A percentile compares a stretch with the other conserved stretches of the same genome.
Evolutionary conservation across 2,888 invertebrate genomes (phyloP).

Genomic region (Amblyteles armatorius): DNA sequence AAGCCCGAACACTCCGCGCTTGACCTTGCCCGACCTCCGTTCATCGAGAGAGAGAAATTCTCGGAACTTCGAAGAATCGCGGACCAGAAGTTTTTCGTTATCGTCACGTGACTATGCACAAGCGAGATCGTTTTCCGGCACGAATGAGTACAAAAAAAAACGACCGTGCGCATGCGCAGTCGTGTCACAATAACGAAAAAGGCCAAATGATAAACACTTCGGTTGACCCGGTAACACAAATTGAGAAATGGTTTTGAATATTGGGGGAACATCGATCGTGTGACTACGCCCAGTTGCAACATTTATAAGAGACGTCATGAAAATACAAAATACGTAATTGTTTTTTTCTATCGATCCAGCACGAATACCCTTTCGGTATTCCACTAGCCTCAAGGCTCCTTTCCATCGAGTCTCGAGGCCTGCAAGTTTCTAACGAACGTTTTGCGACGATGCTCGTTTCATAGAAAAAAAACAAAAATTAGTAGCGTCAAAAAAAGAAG

Average conservation of each 20-base stretch:
- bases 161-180: no score
- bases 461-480: no score
- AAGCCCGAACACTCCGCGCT: neutral
- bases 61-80: neutral
- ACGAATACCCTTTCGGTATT: no score
- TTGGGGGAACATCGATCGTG: neutral
- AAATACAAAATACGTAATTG: neutral
- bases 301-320: neutral
- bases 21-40: conserved; percentile 6
- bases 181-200: neutral
- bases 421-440: no score
- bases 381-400: no score
- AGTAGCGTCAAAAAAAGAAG: no score
- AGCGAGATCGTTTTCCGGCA: neutral
- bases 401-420: neutral
- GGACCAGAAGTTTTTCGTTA: neutral
- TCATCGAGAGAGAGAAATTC: neutral
- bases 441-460: no score
- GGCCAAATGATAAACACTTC: neutral
- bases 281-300: neutral
- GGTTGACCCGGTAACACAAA: neutral
- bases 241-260: no score
- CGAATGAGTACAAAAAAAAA: neutral
- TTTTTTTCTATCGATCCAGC: no score
- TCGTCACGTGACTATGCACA: no score